A percentile compares a stretch with the other conserved stretches of the same genome.
Evolutionary conservation across 1,140 invertebrate genomes (phyloP).

Genomic region (Scaptomyza pallida): DNA sequence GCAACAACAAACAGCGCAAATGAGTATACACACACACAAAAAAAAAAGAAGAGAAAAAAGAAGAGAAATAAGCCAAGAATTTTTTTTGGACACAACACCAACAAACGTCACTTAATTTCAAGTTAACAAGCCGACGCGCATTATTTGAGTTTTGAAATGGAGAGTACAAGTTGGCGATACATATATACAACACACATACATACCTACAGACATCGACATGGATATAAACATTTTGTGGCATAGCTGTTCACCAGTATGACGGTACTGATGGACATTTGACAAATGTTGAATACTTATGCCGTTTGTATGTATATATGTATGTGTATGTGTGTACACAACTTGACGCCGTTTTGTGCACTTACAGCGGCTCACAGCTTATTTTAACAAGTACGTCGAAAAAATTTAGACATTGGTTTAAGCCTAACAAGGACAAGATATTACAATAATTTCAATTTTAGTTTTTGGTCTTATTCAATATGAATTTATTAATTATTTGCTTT

Average conservation of each 20-base stretch:
- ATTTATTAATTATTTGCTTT: too few species aligned
- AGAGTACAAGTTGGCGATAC: conserved; percentile 69
- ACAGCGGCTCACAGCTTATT: too few species aligned
- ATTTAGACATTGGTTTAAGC: too few species aligned
- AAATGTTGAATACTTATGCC: conserved; percentile 4
- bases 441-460: too few species aligned
- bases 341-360: conserved; percentile 26
- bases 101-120: conserved; percentile 78
- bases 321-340: conserved; percentile 23
- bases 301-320: neutral
- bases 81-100: conserved; percentile 43
- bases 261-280: conserved; percentile 9
- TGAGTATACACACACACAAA: conserved; percentile 47
- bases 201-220: conserved; percentile 7
- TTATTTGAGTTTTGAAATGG: conserved; percentile 81
- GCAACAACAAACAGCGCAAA: conserved; percentile 35
- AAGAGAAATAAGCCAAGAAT: conserved; percentile 37
- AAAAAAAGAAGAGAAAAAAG: conserved; percentile 30
- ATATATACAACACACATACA: conserved; percentile 19
- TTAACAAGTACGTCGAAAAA: too few species aligned
- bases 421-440: too few species aligned
- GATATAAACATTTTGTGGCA: conserved; percentile 10
- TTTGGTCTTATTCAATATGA: too few species aligned
- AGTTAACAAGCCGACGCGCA: conserved; percentile 80
- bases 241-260: neutral